Evolutionary conservation across 2,113 vertebrate species (phyloP).

Genomic region (Merops nubicus): DNA sequence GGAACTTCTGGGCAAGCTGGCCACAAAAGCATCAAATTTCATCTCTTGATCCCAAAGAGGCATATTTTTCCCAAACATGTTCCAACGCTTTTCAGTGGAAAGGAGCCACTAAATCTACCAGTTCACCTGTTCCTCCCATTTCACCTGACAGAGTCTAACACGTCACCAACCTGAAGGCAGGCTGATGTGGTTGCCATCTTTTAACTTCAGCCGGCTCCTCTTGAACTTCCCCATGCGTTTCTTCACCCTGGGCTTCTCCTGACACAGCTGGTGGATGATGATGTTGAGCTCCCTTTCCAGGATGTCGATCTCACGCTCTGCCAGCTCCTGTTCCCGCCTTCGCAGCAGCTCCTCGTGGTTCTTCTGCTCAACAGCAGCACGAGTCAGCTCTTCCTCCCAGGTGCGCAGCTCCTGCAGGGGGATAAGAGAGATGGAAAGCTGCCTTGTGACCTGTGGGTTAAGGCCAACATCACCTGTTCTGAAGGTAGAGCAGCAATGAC

Average conservation of each 20-base stretch:
- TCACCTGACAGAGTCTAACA: background rate
- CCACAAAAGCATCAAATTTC: background rate
- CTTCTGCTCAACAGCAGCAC: conserved; percentile 94
- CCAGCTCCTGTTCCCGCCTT: conserved; percentile 92
- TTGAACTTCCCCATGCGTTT: conserved; percentile 95
- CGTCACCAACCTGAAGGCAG: conserved; percentile 87
- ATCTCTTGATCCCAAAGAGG: background rate
- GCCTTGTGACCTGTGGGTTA: background rate
- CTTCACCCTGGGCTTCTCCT: conserved; percentile 94
- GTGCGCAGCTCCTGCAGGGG: conserved; percentile 88
- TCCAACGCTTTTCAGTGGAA: accelerated
- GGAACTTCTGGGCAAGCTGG: background rate
- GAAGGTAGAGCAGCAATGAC: background rate
- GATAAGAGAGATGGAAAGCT: background rate
- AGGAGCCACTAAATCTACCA: background rate
- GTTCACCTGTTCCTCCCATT: background rate
- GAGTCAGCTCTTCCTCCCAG: conserved; percentile 94
- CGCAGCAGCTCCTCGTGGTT: conserved; percentile 91
- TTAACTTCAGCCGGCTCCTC: conserved; percentile 90
- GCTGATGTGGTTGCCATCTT: conserved; percentile 95
- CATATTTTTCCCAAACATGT: background rate
- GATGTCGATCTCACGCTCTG: conserved; percentile 94
- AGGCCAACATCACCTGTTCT: background rate
- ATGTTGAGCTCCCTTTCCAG: conserved; percentile 95
- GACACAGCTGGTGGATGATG: conserved; percentile 97